Evolutionary conservation across 1,140 invertebrate species (phyloP).

Genomic region (Drosophila eugracilis): DNA sequence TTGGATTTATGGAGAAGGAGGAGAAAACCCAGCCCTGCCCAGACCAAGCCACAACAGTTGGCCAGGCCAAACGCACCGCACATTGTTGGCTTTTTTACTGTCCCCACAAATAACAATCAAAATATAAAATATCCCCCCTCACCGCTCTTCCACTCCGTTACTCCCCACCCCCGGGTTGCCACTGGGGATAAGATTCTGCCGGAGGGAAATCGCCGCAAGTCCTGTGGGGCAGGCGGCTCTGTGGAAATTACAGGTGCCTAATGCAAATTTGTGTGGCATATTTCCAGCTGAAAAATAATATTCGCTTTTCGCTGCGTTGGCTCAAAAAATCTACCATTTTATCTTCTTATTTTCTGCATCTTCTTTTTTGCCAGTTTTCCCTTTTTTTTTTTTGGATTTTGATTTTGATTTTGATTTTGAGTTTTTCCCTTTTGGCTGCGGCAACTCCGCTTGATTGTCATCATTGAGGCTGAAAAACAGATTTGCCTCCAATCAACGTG

Average conservation of each 20-base stretch:
- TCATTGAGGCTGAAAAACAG: constrained; percentile 82
- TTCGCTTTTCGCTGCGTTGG: constrained; percentile 56
- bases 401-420: constrained; percentile 47
- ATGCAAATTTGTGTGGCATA: constrained; percentile 80
- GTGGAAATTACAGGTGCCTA: constrained; percentile 78
- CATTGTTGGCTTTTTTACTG: constrained; percentile 73
- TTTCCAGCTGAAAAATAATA: constrained; percentile 53
- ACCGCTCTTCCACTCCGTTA: no score
- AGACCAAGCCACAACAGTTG: constrained; percentile 47
- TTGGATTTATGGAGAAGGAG: constrained; percentile 5
- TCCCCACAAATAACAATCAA: constrained; percentile 82
- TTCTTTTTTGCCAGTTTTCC: neutral
- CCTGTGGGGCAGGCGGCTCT: constrained; percentile 28
- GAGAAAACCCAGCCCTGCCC: no score
- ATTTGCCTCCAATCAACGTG: constrained; percentile 82
- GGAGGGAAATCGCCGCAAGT: constrained; percentile 65
- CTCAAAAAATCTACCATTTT: constrained; percentile 31
- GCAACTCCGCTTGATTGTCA: constrained; percentile 65
- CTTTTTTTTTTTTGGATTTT: constrained; percentile 22
- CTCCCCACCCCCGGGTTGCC: constrained; percentile 24
- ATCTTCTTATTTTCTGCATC: neutral
- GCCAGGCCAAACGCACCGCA: constrained; percentile 53
- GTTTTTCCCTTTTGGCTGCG: constrained; percentile 34
- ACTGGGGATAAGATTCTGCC: constrained; percentile 48
- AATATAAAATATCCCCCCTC: constrained; percentile 34